Evolutionary conservation across 1,140 invertebrate species (phyloP).

Genomic region (Yoshiicerus persimilis): DNA sequence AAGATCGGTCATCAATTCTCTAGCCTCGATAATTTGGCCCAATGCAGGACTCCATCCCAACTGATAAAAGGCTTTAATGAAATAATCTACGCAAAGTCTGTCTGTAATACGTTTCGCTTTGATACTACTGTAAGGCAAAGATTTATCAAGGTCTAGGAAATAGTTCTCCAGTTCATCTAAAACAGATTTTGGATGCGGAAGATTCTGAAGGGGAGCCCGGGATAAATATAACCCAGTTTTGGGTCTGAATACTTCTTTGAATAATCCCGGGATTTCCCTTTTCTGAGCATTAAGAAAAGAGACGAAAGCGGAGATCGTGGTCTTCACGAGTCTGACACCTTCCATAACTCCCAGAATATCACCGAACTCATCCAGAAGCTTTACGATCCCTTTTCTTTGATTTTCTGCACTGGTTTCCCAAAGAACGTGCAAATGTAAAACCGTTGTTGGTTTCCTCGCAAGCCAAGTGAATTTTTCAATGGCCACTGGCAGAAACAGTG

Average conservation of each 20-base stretch:
- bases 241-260: constrained; percentile 8
- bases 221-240: not conserved
- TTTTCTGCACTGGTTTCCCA: not conserved
- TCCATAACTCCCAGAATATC: constrained; percentile 19
- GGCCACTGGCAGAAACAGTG: constrained; percentile 24
- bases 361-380: not conserved
- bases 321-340: not conserved
- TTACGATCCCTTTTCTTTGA: not conserved
- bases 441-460: no score
- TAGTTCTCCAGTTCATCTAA: not conserved
- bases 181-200: not conserved
- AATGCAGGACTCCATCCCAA: not conserved
- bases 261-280: not conserved
- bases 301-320: not conserved
- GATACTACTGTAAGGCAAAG: not conserved
- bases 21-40: not conserved
- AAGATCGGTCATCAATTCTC: not conserved
- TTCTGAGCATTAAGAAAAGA: not conserved
- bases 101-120: not conserved
- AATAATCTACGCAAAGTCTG: not conserved
- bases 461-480: constrained; percentile 41
- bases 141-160: not conserved
- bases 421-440: not conserved
- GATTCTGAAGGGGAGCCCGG: not conserved
- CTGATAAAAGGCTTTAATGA: not conserved